phyloP scores from a whole-genome alignment of 1,140 invertebrate species.

The Thereuonema tuberculata region DNA sequence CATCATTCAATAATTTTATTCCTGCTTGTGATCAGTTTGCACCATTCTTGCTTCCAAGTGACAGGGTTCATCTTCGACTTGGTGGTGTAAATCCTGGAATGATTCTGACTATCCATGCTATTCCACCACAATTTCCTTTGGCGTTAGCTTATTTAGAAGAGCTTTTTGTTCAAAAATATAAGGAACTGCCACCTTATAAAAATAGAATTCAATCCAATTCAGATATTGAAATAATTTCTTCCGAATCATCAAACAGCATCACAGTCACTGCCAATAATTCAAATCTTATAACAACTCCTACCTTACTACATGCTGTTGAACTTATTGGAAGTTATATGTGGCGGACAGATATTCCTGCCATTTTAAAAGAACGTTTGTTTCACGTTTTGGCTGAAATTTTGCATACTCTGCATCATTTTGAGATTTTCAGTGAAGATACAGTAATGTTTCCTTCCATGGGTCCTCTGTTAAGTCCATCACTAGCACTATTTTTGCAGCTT shows the following conservation, averaged over 20 bases:
- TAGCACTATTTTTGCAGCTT: constrained; percentile 24
- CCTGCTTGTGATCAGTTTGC: constrained; percentile 24
- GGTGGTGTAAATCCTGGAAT: constrained; percentile 29
- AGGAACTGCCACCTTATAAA: not conserved
- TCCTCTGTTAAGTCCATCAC: constrained; percentile 20
- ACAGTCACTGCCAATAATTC: too few relatives aligned
- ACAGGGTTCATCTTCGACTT: constrained; percentile 25
- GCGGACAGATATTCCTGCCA: constrained; percentile 27
- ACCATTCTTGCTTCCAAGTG: constrained; percentile 27
- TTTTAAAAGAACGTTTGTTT: constrained; percentile 31
- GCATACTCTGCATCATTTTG: constrained; percentile 24
- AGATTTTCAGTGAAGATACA: constrained; percentile 6
- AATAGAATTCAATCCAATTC: not conserved
- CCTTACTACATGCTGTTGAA: constrained; percentile 27
- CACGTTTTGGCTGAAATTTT: constrained; percentile 29
- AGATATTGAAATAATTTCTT: too few relatives aligned
- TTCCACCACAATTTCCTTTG: constrained; percentile 30
- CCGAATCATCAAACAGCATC: too few relatives aligned
- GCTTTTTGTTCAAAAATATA: not conserved
- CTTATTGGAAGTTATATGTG: constrained; percentile 27
- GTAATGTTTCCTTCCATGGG: not conserved
- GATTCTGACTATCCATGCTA: constrained; percentile 26
- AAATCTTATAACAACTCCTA: constrained; percentile 25
- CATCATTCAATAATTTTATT: not conserved
- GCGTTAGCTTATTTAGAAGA: constrained; percentile 30